Percentiles rank a stretch among this genome's conserved stretches.
phyloP scores from a whole-genome alignment of 2,888 invertebrate genomes.

The Melinopterus prodromus region DNA sequence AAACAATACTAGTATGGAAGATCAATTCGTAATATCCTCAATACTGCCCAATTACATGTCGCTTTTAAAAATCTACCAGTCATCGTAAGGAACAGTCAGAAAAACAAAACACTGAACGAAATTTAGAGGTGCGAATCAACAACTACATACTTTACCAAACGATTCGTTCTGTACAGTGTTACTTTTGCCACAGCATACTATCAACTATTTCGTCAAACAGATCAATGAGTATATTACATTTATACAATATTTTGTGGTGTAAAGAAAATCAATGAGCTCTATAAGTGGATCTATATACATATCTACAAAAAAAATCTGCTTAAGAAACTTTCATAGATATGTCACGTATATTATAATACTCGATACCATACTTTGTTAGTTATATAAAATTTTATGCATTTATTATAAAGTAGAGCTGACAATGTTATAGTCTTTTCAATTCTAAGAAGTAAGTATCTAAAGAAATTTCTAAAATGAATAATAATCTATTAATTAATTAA shows the following conservation, averaged over 20 bases:
- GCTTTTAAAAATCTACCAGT: neutral
- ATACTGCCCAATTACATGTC: neutral
- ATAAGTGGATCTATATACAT: neutral
- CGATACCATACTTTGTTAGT: neutral
- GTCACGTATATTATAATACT: neutral
- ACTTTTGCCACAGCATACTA: neutral
- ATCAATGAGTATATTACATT: conserved; percentile 4
- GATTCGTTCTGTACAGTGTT: neutral
- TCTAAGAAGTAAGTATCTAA: neutral
- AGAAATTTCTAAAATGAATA: too few species aligned
- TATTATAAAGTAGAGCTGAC: neutral
- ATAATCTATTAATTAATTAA: too few species aligned
- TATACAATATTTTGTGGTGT: neutral
- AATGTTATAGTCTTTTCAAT: neutral
- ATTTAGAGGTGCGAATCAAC: neutral
- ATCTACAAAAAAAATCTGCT: neutral
- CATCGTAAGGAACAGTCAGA: neutral
- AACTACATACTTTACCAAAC: neutral
- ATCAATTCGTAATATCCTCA: neutral
- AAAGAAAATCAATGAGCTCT: neutral
- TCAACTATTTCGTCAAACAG: neutral
- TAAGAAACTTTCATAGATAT: neutral
- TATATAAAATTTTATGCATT: neutral
- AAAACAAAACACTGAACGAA: neutral
- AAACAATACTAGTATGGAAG: neutral